These are phyloP conservation scores for Metopolophium dirhodum DNA, from an alignment of 1,140 invertebrate species.

Conservation along the genomic window DNA sequence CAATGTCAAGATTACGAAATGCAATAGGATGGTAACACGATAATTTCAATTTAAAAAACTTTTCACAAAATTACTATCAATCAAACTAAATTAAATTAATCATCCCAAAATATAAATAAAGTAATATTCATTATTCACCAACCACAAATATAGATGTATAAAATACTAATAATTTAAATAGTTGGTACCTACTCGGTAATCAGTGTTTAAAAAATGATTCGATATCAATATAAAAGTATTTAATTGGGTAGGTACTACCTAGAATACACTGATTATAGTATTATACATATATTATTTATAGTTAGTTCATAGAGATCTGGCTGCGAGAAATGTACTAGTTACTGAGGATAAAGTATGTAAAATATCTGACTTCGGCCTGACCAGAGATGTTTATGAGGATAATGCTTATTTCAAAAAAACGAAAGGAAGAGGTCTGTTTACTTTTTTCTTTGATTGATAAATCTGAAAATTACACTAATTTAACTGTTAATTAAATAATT, in stretches of 20 bases:
- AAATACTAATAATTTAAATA: background rate
- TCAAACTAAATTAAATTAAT: background rate
- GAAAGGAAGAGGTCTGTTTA: constrained; percentile 71
- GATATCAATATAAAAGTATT: background rate
- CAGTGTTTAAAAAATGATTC: background rate
- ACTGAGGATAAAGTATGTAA: constrained; percentile 92
- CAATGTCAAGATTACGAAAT: background rate
- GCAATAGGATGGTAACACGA: background rate
- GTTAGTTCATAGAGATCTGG: constrained; percentile 96
- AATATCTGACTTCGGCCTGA: constrained; percentile 96
- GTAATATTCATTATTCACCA: no score
- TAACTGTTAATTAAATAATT: background rate
- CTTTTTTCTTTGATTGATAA: background rate
- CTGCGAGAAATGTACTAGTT: constrained; percentile 97
- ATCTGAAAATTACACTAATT: background rate
- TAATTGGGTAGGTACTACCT: background rate
- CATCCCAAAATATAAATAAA: background rate
- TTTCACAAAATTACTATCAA: background rate
- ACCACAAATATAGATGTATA: background rate
- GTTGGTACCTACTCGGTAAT: no score
- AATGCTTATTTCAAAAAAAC: constrained; percentile 82
- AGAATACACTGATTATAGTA: background rate
- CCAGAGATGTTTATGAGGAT: constrained; percentile 93
- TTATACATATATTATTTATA: constrained; percentile 80
- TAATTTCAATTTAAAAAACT: background rate